A percentile compares a stretch with the other conserved stretches of the same genome.
Evolutionary conservation across 1,140 invertebrate genomes (phyloP).

Genomic region (Platyscapa corneri): DNA sequence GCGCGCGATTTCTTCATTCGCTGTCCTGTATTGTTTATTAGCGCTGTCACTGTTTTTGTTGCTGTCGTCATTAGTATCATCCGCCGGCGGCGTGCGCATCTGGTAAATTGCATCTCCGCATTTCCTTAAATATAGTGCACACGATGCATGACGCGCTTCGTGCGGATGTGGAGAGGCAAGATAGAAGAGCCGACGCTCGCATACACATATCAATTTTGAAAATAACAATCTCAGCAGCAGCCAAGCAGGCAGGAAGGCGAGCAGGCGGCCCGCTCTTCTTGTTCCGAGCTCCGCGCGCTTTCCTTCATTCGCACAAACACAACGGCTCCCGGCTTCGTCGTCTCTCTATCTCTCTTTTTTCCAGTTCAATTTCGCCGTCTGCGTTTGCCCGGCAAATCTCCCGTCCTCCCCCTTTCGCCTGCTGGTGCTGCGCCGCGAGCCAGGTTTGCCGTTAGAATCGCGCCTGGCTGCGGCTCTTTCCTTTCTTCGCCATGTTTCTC

Average conservation of each 20-base stretch:
- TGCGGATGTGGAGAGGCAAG: background rate
- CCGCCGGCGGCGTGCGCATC: background rate
- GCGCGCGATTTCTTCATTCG: background rate
- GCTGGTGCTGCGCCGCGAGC: slow-evolving; percentile 28
- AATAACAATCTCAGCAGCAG: slow-evolving; percentile 65
- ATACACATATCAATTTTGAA: slow-evolving; percentile 64
- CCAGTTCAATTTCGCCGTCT: slow-evolving; percentile 58
- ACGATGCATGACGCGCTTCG: slow-evolving; percentile 1
- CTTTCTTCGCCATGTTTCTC: slow-evolving; percentile 64
- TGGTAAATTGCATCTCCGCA: slow-evolving; percentile 15
- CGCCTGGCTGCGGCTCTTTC: slow-evolving; percentile 54
- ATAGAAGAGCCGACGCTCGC: slow-evolving; percentile 12
- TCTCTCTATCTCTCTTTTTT: slow-evolving; percentile 52
- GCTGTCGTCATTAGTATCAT: background rate
- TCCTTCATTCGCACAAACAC: no score
- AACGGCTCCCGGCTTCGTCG: slow-evolving; percentile 22
- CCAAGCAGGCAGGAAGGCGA: slow-evolving; percentile 4
- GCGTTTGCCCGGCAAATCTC: slow-evolving; percentile 51
- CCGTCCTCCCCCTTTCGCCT: slow-evolving; percentile 26
- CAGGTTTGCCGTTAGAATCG: background rate
- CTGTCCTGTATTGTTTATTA: no score
- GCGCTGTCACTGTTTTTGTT: background rate
- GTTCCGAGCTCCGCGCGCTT: no score
- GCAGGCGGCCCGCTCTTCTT: background rate
- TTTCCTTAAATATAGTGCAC: slow-evolving; percentile 12